Evolutionary conservation across 1,140 invertebrate species (phyloP), one percentile per base, ranked within the genome.

Genomic region (Cydia amplana): DNA sequence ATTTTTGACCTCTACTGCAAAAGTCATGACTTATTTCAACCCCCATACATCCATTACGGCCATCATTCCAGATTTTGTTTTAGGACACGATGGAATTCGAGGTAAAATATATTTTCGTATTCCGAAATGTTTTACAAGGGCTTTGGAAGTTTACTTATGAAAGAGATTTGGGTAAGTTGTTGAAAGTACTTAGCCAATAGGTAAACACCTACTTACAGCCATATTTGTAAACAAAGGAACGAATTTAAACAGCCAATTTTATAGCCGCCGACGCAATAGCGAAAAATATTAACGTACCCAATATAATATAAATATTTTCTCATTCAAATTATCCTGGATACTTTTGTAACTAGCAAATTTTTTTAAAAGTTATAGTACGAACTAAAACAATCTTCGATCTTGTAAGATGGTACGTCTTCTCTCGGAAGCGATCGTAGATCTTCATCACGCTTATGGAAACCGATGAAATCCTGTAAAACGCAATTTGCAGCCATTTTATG

Each of bases 321-420:
- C 28, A 18, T 70, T 36, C 65, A 36, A 18, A 36, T 70, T 70
- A 70, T 70, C n/a, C 65, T 70, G n/a, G 65, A 36, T 60, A 60
- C 9, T 12, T 60, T 23, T 20, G 65, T 43, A 70, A 70, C 65
- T 70, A 70, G n/a, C 32, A 70, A 70, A 70, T 12, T 70, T 43
- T 70, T 36, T 60, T n/a, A n/a, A 18, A 70, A 70, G 18, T 70
- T 70, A 70, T 70, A 36, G n/a, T 70, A 70, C 16, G 32, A 70
- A 36, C 32, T 70, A 36, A 70, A 70, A 36, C 43, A 70, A 7
- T 70, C 65, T 40, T 70, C 65, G 65, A 40, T 70, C 32, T 67
- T 67, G 16, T 32, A 67, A 18, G 36, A 40, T 40, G 43, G 43
- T 40, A 40, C 23, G n/a, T 70, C 65, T 70, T 70, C 65, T 70